Evolutionary conservation across 2,113 vertebrate species (phyloP).

Genomic region (Fukomys damarensis): DNA sequence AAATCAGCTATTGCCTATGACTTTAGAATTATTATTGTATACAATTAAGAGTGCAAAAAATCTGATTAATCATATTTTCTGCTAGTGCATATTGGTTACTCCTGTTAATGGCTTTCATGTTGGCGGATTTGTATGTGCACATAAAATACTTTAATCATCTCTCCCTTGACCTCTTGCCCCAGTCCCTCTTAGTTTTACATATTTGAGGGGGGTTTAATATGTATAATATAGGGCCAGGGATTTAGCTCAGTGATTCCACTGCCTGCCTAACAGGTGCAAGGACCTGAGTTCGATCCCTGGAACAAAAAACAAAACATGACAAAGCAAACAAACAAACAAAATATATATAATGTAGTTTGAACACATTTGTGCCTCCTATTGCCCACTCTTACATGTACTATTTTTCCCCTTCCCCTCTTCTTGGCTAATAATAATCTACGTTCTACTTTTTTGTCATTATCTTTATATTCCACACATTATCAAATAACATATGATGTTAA

Average conservation of each 20-base stretch:
- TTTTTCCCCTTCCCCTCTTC: neutral
- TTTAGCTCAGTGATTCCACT: too few relatives aligned
- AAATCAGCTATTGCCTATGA: neutral
- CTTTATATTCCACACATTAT: neutral
- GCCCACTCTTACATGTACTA: neutral
- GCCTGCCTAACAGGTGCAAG: too few relatives aligned
- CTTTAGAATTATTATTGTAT: neutral
- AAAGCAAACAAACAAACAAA: too few relatives aligned
- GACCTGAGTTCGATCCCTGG: too few relatives aligned
- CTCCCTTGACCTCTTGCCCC: neutral
- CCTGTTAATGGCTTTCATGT: neutral
- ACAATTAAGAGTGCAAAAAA: neutral
- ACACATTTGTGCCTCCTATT: neutral
- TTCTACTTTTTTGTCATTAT: neutral
- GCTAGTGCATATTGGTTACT: neutral
- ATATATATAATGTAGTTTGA: neutral
- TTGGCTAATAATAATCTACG: neutral
- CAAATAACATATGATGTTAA: neutral
- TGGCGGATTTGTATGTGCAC: neutral
- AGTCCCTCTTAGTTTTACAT: neutral
- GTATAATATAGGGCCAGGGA: neutral
- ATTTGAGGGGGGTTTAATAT: neutral
- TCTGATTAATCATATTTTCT: neutral
- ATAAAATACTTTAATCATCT: neutral
- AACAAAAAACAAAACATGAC: too few relatives aligned